A percentile compares a stretch with the other conserved stretches of the same genome.
These are phyloP conservation scores for Cerceris ruficornis DNA, from an alignment of 2,888 invertebrate genomes.

Conservation along the genomic window DNA sequence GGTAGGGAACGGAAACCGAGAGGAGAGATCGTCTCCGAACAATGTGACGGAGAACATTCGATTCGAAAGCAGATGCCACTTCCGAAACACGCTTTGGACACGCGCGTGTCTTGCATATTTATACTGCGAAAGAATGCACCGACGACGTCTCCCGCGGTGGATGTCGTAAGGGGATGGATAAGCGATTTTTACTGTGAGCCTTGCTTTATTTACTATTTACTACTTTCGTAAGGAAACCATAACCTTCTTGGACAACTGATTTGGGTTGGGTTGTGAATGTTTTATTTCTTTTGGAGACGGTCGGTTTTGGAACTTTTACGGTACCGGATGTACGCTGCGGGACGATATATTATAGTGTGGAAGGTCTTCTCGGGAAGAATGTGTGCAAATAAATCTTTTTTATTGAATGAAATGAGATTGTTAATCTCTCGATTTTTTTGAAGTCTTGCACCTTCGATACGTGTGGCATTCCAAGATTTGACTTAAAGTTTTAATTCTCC, in stretches of 20 bases:
- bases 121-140: conserved; percentile 30
- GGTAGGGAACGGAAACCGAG: conserved; percentile 65
- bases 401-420: too few relatives aligned
- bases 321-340: too few relatives aligned
- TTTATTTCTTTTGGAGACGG: too few relatives aligned
- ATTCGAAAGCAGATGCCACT: conserved; percentile 72
- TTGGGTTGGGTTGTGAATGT: background rate
- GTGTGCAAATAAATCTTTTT: too few relatives aligned
- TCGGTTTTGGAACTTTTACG: too few relatives aligned
- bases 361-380: too few relatives aligned
- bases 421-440: too few relatives aligned
- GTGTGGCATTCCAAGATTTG: too few relatives aligned
- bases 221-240: background rate
- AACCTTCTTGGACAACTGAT: background rate
- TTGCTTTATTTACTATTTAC: background rate
- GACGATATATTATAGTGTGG: too few relatives aligned
- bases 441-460: too few relatives aligned
- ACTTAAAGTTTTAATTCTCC: too few relatives aligned
- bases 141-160: background rate
- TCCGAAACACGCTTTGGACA: conserved; percentile 54
- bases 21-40: conserved; percentile 56
- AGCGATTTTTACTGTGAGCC: conserved; percentile 24
- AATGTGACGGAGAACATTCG: conserved; percentile 63
- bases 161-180: conserved; percentile 7
- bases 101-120: conserved; percentile 53